Conservation (phyloP, 2,113 vertebrate genomes). For the Ia io region DNA sequence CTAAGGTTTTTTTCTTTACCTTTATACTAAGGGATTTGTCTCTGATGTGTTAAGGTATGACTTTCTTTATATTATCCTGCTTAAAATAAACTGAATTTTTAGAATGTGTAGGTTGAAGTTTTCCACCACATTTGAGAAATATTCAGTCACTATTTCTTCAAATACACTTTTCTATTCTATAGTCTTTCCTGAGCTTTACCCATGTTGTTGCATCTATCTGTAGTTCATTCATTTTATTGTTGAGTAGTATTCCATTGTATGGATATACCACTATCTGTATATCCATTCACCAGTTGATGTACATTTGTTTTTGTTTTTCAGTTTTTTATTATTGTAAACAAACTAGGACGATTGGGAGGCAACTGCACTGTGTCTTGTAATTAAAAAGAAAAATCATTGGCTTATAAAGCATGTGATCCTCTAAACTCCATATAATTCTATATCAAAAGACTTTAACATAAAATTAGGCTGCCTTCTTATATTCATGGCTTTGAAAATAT, state of each 20-base stretch:
- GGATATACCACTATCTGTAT: background rate
- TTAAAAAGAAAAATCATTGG: background rate
- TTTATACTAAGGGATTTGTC: background rate
- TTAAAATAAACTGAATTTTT: background rate
- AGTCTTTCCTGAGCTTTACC: background rate
- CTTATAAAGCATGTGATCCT: background rate
- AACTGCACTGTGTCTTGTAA: background rate
- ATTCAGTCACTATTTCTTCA: background rate
- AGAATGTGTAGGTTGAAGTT: background rate
- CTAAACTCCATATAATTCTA: background rate
- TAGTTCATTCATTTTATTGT: background rate
- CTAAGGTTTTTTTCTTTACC: background rate
- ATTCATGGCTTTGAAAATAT: background rate
- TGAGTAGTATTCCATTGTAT: background rate
- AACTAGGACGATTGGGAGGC: background rate
- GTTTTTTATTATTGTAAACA: background rate
- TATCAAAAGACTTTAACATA: background rate
- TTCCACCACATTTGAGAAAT: background rate
- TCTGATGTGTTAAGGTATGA: background rate
- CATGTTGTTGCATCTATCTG: background rate
- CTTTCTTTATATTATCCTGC: background rate
- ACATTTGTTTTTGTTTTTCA: background rate
- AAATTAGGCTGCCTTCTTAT: background rate
- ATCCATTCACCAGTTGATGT: background rate
- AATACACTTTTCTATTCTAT: background rate